A percentile compares a stretch with the other conserved stretches of the same genome.
Evolutionary conservation across 2,113 vertebrate species (phyloP).

Genomic region (Uria lomvia): DNA sequence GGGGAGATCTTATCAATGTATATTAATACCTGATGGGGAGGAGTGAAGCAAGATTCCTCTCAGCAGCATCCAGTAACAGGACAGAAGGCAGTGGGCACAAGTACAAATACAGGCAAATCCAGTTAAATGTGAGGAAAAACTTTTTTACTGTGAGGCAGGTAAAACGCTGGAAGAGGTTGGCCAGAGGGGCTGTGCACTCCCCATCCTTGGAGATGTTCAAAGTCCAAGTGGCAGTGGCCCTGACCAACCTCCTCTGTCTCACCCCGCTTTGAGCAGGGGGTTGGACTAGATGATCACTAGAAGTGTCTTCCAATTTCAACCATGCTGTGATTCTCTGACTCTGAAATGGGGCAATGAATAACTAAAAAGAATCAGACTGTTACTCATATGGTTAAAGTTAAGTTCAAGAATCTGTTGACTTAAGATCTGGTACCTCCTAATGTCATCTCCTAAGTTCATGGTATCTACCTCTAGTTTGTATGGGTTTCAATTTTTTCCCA

Average conservation of each 20-base stretch:
- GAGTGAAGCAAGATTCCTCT: background rate
- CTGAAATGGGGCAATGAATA: background rate
- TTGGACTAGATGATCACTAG: background rate
- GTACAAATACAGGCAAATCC: background rate
- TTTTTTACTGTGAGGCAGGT: background rate
- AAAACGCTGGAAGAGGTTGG: background rate
- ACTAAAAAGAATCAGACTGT: background rate
- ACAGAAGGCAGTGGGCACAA: background rate
- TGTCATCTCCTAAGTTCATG: background rate
- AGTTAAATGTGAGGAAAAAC: background rate
- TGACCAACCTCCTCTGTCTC: background rate
- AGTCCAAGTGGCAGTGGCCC: background rate
- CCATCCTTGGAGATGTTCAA: background rate
- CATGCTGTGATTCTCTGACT: background rate
- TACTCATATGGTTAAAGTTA: background rate
- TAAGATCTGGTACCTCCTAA: background rate
- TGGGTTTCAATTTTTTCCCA: background rate
- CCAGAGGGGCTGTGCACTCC: background rate
- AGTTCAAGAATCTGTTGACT: background rate
- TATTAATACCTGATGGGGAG: background rate
- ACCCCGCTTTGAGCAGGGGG: background rate
- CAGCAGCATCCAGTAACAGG: too few species aligned
- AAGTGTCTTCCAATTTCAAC: background rate
- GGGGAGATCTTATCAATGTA: background rate
- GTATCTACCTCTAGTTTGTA: background rate